Evolutionary conservation across 1,140 invertebrate genomes (phyloP), one percentile per base, ranked within the genome.

Genomic region (Goniozus legneri): DNA sequence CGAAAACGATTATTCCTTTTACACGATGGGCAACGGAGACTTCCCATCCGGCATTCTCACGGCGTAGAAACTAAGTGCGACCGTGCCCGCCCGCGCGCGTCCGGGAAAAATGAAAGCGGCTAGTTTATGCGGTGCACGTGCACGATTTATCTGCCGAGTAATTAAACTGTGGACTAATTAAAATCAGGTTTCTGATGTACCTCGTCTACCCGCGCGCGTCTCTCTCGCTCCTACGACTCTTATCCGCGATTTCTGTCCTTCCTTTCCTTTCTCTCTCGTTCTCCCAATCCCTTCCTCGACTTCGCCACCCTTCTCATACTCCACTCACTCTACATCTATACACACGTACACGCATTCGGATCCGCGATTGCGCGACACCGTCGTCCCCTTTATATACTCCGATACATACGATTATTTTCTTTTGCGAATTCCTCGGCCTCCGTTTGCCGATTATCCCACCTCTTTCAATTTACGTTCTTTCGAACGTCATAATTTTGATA

Each of bases 111-210:
- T 75, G 67, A 73, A 74, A 75, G 71, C 69, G 66, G 71, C 71
- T 75, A 67, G 67, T 75, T 76, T 75, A 76, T 76, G 72, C 72
- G 65, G 71, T 75, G 73, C 73, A 76, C 73, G 73, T 76, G 73
- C 71, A 73, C 73, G 70, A 76, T 76, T 76, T 76, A 76, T 76
- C 73, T 73, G 71, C 69, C 68, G 67, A 75, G 72, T 76, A 76
- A 76, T 76, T 76, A 76, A 76, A 76, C 72, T 75, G 73, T 72
- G 73, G 71, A 76, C 73, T 76, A 76, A 76, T 76, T 76, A 76
- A 76, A 76, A 76, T 76, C 73, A 76, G 73, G 73, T 76, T 76
- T 75, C 71, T 73, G 71, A 75, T 76, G 72, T 74, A 69, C 68
- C 65, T 60, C 62, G 59, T 49, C 54, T 56, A 35, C 38, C 20